A percentile compares a stretch with the other conserved stretches of the same genome.
These are phyloP conservation scores for Conops quadrifasciatus DNA, from an alignment of 2,888 invertebrate genomes.

Conservation along the genomic window DNA sequence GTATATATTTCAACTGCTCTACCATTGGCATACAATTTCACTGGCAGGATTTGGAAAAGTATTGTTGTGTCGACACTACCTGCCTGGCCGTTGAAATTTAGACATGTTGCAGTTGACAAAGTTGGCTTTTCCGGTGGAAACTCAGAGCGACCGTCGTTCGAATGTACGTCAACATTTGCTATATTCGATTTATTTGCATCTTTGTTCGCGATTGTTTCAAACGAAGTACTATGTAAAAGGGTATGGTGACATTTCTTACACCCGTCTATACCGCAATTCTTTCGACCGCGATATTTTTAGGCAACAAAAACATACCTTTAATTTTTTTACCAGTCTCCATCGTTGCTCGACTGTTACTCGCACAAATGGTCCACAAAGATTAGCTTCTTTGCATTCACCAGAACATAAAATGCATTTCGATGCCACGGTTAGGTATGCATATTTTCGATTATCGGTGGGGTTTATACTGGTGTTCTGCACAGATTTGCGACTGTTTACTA, in stretches of 20 bases:
- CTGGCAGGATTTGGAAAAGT: conserved; percentile 5
- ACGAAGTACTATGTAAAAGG: too few relatives aligned
- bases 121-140: neutral
- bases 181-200: too few relatives aligned
- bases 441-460: too few relatives aligned
- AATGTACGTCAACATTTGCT: too few relatives aligned
- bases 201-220: too few relatives aligned
- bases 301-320: conserved; percentile 29
- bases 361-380: conserved; percentile 2
- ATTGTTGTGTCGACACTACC: neutral
- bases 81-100: neutral
- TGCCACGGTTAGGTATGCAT: too few relatives aligned
- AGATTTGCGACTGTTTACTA: neutral
- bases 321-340: conserved; percentile 18
- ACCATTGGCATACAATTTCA: neutral
- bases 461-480: too few relatives aligned
- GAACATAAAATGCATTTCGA: neutral
- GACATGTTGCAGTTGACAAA: neutral
- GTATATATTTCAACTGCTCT: neutral
- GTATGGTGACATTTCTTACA: too few relatives aligned
- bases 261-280: too few relatives aligned
- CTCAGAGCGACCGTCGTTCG: too few relatives aligned
- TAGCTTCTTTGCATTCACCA: neutral
- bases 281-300: neutral
- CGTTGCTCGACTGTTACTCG: conserved; percentile 7